phyloP scores from a whole-genome alignment of 2,888 invertebrate species.

The Aquatica leii region DNA sequence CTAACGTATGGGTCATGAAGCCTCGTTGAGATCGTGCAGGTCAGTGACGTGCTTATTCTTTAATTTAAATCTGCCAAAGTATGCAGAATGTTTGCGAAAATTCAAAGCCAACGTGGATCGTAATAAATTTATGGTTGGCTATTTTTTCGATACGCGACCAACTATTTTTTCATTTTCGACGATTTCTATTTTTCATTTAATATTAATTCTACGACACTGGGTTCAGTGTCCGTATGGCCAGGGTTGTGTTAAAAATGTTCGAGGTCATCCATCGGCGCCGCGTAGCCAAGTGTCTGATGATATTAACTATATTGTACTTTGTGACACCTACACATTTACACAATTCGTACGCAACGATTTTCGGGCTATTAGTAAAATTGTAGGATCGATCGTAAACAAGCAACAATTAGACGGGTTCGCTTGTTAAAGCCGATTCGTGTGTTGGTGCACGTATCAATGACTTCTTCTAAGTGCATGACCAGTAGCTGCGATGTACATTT shows the following conservation, averaged over 20 bases:
- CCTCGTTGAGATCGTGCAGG: constrained; percentile 24
- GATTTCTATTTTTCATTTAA: constrained; percentile 5
- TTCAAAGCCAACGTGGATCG: constrained; percentile 6
- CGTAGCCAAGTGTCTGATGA: constrained; percentile 34
- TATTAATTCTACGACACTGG: constrained; percentile 28
- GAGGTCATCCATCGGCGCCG: constrained; percentile 37
- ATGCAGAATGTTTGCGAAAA: constrained; percentile 20
- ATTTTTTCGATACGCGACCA: not conserved
- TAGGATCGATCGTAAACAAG: no score
- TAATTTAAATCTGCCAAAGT: constrained; percentile 16
- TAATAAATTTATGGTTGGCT: constrained; percentile 6
- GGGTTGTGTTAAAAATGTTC: constrained; percentile 39
- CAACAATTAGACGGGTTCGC: no score
- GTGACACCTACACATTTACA: constrained; percentile 22
- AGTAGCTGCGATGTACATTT: no score
- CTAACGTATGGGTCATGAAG: constrained; percentile 29
- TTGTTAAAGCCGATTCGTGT: no score
- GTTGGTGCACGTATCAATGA: no score
- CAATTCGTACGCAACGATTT: constrained; percentile 15
- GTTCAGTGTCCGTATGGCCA: constrained; percentile 33
- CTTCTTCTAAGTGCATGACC: no score
- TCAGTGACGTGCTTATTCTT: constrained; percentile 27
- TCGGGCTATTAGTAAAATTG: no score
- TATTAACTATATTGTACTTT: constrained; percentile 32
- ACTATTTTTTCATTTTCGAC: not conserved